Evolutionary conservation across 2,797 vertebrate genomes (phyloP), one percentile per base, ranked within the genome.

Genomic region (Sorex maritimensis): DNA sequence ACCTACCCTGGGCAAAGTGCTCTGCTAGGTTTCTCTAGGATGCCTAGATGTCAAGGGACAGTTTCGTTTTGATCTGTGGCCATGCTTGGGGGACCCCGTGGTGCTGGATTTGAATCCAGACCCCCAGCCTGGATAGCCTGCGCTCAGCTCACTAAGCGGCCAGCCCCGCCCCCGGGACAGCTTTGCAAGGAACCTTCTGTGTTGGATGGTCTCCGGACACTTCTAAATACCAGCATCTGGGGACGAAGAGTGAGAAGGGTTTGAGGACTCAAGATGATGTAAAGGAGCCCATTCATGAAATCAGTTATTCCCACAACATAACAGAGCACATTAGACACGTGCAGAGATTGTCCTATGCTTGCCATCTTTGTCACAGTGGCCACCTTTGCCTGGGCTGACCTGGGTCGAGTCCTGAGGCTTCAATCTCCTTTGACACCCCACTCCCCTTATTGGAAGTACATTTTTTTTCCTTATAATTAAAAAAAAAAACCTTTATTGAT

Each of bases 211-310:
- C 63, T 55, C 61, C 26, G 41, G 41, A 79, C 72, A n/a, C 26
- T 55, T 86, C 67, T 30, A 88, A 86, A 88, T 28, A 80, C 4
- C 13, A 73, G n/a, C 23, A 58, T 86, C 90, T 87, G 71, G 14
- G 49, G n/a, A 67, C 65, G 88, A 93, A 81, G n/a, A 5, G 0
- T 23, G 30, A 17, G 85, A 85, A 65, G 55, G 72, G 88, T 88
- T 69, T 67, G 86, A 80, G 84, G 63, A 88, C 55, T 72, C 52
- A 65, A 77, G 71, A 75, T 30, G 34, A 63, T n/a, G n/a, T 34
- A 14, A 82, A 68, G 4, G 44, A 92, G 55, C 9, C 52, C 28
- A 15, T 6, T 17, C 14, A n/a, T 86, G 34, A 46, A 55, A 12
- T 26, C 61, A 58, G 28, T 65, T 23, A 19, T 46, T 24, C 19